Evolutionary conservation across 2,113 vertebrate genomes (phyloP).

Genomic region (Rhinoderma darwinii): DNA sequence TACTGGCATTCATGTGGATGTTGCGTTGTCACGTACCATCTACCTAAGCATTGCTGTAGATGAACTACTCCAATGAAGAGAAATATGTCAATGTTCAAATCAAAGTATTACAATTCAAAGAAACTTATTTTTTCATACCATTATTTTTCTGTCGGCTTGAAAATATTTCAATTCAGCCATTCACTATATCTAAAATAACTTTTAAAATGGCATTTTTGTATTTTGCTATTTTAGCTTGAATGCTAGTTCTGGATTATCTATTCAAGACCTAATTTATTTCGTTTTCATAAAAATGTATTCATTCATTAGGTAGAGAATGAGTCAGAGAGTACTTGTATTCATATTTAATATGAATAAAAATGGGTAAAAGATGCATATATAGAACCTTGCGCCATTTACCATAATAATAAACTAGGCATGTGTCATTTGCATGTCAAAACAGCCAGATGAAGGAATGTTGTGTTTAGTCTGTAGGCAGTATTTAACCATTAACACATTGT

Average conservation of each 20-base stretch:
- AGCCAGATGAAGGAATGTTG: background rate
- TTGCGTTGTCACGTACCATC: no score
- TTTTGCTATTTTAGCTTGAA: background rate
- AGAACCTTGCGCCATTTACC: background rate
- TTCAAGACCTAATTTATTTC: conserved; percentile 20
- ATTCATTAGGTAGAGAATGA: conserved; percentile 27
- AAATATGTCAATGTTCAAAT: background rate
- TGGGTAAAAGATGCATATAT: conserved; percentile 2
- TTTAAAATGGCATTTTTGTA: background rate
- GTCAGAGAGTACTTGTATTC: conserved; percentile 40
- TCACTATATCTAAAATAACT: conserved; percentile 7
- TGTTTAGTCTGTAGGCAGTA: conserved; percentile 30
- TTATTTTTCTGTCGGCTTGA: background rate
- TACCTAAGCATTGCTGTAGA: no score
- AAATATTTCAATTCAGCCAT: background rate
- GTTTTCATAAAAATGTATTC: conserved; percentile 12
- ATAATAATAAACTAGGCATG: background rate
- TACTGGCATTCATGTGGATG: no score
- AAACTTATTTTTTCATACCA: background rate
- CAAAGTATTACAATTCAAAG: background rate
- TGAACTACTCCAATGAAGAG: background rate
- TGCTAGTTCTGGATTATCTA: background rate
- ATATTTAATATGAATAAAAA: conserved; percentile 42
- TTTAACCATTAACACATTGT: conserved; percentile 1
- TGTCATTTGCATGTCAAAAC: conserved; percentile 35